phyloP scores from a whole-genome alignment of 2,888 invertebrate species.

The Dryococelus australis region DNA sequence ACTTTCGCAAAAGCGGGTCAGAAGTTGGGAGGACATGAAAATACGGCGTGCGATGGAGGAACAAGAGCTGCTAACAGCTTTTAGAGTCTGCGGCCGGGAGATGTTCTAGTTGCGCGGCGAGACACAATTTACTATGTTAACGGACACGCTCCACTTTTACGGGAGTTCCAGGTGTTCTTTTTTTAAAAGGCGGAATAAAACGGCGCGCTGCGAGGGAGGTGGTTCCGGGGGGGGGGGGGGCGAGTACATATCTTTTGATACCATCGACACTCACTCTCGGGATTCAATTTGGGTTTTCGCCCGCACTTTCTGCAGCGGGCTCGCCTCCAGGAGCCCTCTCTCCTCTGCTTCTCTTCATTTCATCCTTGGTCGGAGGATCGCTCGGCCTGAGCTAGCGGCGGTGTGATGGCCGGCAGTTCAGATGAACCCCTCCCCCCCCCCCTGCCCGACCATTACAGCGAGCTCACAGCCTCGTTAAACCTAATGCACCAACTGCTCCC shows the following conservation, averaged over 20 bases:
- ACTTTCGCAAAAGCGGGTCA: background rate
- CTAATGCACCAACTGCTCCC: slow-evolving; percentile 16
- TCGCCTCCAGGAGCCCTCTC: too few species aligned
- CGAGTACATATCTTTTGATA: background rate
- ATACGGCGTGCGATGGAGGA: too few species aligned
- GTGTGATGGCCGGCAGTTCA: slow-evolving; percentile 9
- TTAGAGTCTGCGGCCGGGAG: background rate
- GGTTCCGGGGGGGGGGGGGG: background rate
- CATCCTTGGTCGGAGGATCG: background rate
- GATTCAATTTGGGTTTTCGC: background rate
- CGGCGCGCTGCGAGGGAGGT: background rate
- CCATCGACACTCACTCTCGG: background rate
- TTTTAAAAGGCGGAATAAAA: background rate
- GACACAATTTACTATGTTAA: background rate
- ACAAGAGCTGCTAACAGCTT: background rate
- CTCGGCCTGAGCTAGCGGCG: background rate
- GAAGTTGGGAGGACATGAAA: background rate
- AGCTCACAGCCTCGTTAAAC: background rate
- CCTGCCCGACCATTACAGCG: too few species aligned
- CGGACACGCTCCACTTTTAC: background rate
- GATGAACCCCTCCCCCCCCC: background rate
- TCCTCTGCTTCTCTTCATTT: too few species aligned
- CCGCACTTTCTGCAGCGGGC: background rate
- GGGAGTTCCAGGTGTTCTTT: background rate
- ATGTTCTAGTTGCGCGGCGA: background rate